Base-by-base conservation (phyloP, 2,888 invertebrate species). In the Himalopsyche anomala region DNA sequence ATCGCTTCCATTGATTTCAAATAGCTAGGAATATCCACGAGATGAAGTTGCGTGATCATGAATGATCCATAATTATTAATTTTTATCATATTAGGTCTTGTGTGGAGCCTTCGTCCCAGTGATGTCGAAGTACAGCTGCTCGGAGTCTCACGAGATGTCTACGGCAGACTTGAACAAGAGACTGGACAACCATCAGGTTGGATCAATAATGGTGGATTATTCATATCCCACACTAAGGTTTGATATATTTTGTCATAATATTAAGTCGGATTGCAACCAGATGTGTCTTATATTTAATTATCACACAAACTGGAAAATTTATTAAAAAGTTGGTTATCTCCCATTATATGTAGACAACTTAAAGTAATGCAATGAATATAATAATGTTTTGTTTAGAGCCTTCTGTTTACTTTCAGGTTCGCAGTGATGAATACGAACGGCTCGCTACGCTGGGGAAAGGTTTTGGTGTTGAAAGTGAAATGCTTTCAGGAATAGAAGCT, bases 131-230 rank as follows among this genome's bases (percentile, higher is more conserved):
- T 97, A n/a, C 94, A 95, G 89, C 91, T 98, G 80, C 91, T 98
- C 81, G 94, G 94, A 80, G 94, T 95, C 86, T 97, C 97, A 0
- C 94, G 95, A 85, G 92, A 94, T 36, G 94, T 97, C 81, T 94
- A 98, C 89, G 94, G 93, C 81, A 92, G 93, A 54, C 91, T 98
- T 84, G 96, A 97, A 91, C 91, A 94, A 82, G 98, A 98, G 91
- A 96, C 96, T 0, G 98, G 96, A 0, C 92, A 96, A 12, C 94
- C 96, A 91, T 95, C 98, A 0, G 98, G 98, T 0, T 98, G 97
- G 96, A 96, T 95, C 89, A 96, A 97, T 91, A 98, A 98, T 91
- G 98, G 98, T 4, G 98, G 98, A 69, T 93, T 98, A 89, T 98
- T 97, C 91, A 96, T 98, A 89, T 97, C 98, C 6, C 94, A 95